Conservation (phyloP, 1,140 invertebrate species). For the Drosophila bipectinata region DNA sequence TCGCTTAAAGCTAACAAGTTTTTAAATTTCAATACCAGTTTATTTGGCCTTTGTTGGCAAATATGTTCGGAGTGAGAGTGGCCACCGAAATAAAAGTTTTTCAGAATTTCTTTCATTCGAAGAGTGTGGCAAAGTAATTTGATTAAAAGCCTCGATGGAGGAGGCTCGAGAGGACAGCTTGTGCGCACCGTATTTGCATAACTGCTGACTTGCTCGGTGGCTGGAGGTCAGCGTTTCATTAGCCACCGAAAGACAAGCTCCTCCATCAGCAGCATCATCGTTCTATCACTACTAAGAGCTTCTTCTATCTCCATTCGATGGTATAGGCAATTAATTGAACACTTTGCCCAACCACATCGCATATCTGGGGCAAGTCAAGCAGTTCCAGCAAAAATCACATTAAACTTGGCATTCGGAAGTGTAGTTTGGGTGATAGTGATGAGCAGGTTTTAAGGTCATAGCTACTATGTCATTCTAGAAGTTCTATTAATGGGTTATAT, state of each 20-base stretch:
- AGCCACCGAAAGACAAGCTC: conserved; percentile 30
- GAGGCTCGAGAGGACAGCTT: conserved; percentile 19
- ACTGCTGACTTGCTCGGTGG: conserved; percentile 56
- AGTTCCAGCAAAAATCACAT: background rate
- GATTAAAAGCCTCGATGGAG: conserved; percentile 66
- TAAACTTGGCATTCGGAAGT: background rate
- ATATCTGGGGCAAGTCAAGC: conserved; percentile 31
- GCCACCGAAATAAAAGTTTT: conserved; percentile 57
- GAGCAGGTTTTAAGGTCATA: too few relatives aligned
- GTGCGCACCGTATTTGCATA: conserved; percentile 59
- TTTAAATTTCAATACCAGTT: conserved; percentile 4
- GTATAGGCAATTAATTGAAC: conserved; percentile 69
- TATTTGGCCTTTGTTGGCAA: conserved; percentile 10
- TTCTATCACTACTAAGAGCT: conserved; percentile 26
- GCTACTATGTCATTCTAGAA: too few relatives aligned
- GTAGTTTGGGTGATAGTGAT: too few relatives aligned
- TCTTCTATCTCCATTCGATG: conserved; percentile 14
- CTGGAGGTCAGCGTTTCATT: conserved; percentile 52
- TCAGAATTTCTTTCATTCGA: conserved; percentile 40
- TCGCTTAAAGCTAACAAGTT: background rate
- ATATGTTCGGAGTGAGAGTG: conserved; percentile 51
- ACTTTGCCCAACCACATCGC: conserved; percentile 44
- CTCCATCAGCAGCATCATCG: conserved; percentile 49
- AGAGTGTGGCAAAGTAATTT: conserved; percentile 68
- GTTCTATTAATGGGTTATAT: too few relatives aligned